These are phyloP conservation scores for Triops longicaudatus DNA, from an alignment of 1,140 invertebrate genomes.

Conservation along the genomic window DNA sequence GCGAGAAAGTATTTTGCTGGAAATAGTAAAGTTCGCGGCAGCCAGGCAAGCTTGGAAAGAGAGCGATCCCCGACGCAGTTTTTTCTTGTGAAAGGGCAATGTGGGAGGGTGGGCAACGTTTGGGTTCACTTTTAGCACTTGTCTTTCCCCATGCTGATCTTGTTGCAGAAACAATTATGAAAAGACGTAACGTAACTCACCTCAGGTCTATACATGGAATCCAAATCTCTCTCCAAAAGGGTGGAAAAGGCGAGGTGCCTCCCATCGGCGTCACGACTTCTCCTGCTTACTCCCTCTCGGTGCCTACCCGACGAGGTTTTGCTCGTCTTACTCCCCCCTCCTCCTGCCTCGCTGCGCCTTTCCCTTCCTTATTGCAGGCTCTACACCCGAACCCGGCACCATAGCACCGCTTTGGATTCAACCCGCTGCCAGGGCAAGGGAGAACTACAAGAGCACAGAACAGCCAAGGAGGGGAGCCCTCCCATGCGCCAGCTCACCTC, in stretches of 20 bases:
- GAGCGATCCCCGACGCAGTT: neutral
- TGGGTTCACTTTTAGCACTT: conserved; percentile 7
- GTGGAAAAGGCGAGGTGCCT: conserved; percentile 13
- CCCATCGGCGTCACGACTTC: conserved; percentile 13
- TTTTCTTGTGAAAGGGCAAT: neutral
- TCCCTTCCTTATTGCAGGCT: neutral
- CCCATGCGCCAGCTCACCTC: neutral
- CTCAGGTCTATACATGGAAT: conserved; percentile 15
- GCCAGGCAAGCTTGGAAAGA: neutral
- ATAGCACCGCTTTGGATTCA: neutral
- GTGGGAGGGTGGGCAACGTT: neutral
- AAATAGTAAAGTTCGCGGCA: neutral
- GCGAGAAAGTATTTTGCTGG: no score
- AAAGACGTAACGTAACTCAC: conserved; percentile 15
- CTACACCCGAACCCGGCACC: neutral
- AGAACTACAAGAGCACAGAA: neutral
- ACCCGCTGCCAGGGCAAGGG: neutral
- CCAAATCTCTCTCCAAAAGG: conserved; percentile 13
- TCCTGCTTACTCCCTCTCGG: conserved; percentile 13
- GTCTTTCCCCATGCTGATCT: conserved; percentile 6
- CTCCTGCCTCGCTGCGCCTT: neutral
- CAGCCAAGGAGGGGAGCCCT: neutral
- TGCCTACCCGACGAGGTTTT: conserved; percentile 10
- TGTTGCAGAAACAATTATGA: conserved; percentile 15
- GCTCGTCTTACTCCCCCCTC: neutral